Evolutionary conservation across 2,888 invertebrate species (phyloP).

Genomic region (Nycteola revayana): DNA sequence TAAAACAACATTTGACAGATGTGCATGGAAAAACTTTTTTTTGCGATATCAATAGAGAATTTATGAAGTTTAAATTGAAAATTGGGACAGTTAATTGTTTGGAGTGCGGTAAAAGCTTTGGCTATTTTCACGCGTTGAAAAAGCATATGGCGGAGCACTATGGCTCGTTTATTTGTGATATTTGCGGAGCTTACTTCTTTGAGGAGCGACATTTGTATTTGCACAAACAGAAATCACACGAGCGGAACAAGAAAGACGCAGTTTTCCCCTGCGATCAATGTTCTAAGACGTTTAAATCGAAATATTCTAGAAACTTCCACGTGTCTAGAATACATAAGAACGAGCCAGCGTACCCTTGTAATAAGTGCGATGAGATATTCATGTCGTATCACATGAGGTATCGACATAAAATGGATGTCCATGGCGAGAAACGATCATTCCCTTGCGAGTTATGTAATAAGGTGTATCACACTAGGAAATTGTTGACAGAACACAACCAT

Average conservation of each 20-base stretch:
- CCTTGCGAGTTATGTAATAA: constrained; percentile 48
- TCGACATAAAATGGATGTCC: constrained; percentile 43
- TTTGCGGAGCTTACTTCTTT: constrained; percentile 54
- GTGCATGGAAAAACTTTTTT: constrained; percentile 43
- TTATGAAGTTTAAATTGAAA: constrained; percentile 57
- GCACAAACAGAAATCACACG: constrained; percentile 33
- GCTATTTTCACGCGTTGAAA: constrained; percentile 43
- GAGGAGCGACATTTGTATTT: constrained; percentile 50
- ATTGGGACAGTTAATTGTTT: constrained; percentile 41
- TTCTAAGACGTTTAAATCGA: constrained; percentile 43
- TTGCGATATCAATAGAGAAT: constrained; percentile 41
- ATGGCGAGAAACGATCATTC: constrained; percentile 41
- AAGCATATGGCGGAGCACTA: constrained; percentile 50
- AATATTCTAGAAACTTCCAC: constrained; percentile 39
- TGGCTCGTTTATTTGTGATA: constrained; percentile 48
- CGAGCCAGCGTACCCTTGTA: constrained; percentile 40
- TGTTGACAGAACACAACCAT: constrained; percentile 44
- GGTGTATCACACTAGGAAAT: constrained; percentile 45
- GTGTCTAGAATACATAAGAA: constrained; percentile 38
- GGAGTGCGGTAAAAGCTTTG: constrained; percentile 45
- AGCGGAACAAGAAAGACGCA: constrained; percentile 9
- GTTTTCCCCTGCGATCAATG: constrained; percentile 57
- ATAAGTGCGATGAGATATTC: constrained; percentile 40
- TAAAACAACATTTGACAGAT: constrained; percentile 49
- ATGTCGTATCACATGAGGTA: constrained; percentile 35